These are phyloP conservation scores for Morpho deidamia DNA, from an alignment of 2,888 invertebrate genomes.

Conservation along the genomic window DNA sequence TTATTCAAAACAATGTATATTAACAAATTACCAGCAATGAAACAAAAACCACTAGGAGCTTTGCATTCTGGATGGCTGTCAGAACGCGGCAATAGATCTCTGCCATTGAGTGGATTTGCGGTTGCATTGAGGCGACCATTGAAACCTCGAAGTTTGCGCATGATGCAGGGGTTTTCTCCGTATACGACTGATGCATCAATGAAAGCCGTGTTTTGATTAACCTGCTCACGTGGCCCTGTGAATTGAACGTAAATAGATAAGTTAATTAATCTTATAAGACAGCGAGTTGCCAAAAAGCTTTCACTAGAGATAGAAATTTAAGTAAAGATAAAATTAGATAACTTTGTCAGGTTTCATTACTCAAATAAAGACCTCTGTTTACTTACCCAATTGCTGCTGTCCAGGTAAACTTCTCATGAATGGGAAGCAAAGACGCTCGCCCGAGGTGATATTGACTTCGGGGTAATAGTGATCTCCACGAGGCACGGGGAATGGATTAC, in stretches of 20 bases:
- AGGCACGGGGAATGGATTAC: slow-evolving; percentile 94
- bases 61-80: slow-evolving; percentile 92
- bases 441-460: slow-evolving; percentile 89
- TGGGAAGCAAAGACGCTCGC: slow-evolving; percentile 92
- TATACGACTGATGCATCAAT: slow-evolving; percentile 93
- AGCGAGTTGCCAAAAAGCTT: neutral
- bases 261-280: neutral
- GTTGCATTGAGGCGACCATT: slow-evolving; percentile 91
- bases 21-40: slow-evolving; percentile 83
- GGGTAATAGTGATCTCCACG: slow-evolving; percentile 94
- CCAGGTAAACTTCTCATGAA: slow-evolving; percentile 96
- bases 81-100: slow-evolving; percentile 88
- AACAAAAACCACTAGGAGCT: slow-evolving; percentile 90
- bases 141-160: slow-evolving; percentile 85
- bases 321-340: no score
- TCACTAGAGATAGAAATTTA: slow-evolving; percentile 4
- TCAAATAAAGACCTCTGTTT: no score
- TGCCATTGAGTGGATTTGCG: slow-evolving; percentile 83
- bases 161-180: slow-evolving; percentile 92
- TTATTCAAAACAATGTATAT: no score
- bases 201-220: slow-evolving; percentile 95
- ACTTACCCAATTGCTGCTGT: slow-evolving; percentile 86
- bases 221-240: slow-evolving; percentile 91
- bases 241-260: no score
- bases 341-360: no score